A percentile compares a stretch with the other conserved stretches of the same genome.
These are phyloP conservation scores for Ochropleura leucogaster DNA, from an alignment of 2,888 invertebrate species.

Conservation along the genomic window DNA sequence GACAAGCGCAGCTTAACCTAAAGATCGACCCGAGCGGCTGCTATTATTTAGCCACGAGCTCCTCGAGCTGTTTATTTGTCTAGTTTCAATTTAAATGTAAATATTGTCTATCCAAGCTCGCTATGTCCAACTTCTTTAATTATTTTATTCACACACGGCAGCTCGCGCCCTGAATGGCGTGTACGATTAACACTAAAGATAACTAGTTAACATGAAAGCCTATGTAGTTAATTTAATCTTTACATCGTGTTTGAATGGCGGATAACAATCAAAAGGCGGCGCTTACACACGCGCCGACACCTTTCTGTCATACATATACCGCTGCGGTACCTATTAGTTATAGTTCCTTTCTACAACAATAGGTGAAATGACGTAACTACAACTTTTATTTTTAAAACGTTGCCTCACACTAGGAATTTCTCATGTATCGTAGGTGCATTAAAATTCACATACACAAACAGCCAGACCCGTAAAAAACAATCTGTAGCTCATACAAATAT, in stretches of 20 bases:
- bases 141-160: slow-evolving; percentile 31
- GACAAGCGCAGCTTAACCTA: no score
- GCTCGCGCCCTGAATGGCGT: slow-evolving; percentile 31
- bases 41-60: no score
- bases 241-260: slow-evolving; percentile 43
- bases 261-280: slow-evolving; percentile 30
- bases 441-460: no score
- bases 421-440: no score
- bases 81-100: no score
- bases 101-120: background rate
- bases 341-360: background rate
- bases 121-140: background rate
- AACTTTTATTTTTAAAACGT: background rate
- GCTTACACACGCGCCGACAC: slow-evolving; percentile 14
- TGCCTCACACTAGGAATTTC: no score
- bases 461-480: no score
- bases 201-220: slow-evolving; percentile 31
- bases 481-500: no score
- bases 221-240: slow-evolving; percentile 49
- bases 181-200: slow-evolving; percentile 27
- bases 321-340: background rate
- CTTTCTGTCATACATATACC: slow-evolving; percentile 2
- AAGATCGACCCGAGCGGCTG: no score
- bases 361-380: background rate
- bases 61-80: no score